Evolutionary conservation across 2,797 vertebrate species (phyloP).

Genomic region (Aphelocoma californica): DNA sequence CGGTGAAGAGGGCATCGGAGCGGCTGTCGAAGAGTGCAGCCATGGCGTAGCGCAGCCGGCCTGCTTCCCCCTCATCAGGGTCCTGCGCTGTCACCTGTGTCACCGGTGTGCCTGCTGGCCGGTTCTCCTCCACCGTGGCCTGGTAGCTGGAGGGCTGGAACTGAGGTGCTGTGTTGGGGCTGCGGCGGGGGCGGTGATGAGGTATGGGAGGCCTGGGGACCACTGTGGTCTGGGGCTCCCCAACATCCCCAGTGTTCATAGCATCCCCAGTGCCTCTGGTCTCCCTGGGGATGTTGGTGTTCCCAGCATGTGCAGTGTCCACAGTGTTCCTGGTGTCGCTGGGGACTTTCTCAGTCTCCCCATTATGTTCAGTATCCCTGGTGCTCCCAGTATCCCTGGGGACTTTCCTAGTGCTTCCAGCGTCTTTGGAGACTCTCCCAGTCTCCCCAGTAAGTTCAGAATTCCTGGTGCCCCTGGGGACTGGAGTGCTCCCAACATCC

Average conservation of each 20-base stretch:
- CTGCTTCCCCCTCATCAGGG: slow-evolving; percentile 86
- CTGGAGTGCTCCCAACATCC: too few species aligned
- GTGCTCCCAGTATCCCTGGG: neutral
- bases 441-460: neutral
- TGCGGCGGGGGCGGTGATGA: slow-evolving; percentile 68
- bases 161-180: slow-evolving; percentile 86
- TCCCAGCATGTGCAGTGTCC: neutral
- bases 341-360: neutral
- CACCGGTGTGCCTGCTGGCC: slow-evolving; percentile 83
- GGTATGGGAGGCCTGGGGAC: neutral
- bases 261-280: neutral
- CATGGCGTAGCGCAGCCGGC: slow-evolving; percentile 86
- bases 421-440: neutral
- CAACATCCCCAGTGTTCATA: neutral
- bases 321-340: neutral
- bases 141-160: slow-evolving; percentile 97
- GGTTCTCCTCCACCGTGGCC: slow-evolving; percentile 89
- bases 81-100: slow-evolving; percentile 84
- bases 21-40: slow-evolving; percentile 95
- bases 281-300: neutral
- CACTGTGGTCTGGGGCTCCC: neutral
- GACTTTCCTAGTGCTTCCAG: neutral
- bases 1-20: slow-evolving; percentile 85
- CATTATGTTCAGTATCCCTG: neutral
- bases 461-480: neutral